Base-by-base conservation (phyloP, 2,888 invertebrate species). In the Rhagonycha lutea region DNA sequence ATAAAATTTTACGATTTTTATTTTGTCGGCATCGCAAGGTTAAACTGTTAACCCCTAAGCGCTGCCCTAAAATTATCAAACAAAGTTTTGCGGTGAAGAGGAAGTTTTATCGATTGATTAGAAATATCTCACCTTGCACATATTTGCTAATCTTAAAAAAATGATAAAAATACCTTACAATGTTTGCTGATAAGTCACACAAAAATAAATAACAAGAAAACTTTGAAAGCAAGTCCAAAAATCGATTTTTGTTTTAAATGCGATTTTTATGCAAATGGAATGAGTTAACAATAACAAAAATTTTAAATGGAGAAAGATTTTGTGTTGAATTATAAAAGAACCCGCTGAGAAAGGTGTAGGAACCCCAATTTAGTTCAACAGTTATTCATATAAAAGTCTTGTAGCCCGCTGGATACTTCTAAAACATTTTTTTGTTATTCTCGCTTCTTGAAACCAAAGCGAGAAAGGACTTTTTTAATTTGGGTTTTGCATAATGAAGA, bases 261-360 rank as follows among this genome's bases (percentile, higher is more conserved):
- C 63, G 63, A 65, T 65, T 24, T 65, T 65, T 65, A 65, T 65
- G 63, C 24, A 65, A 63, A 63, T 63, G 18, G n/a, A 63, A 26
- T 65, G 63, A 24, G 24, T 63, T 63, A 24, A 63, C 63, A 63
- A 63, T 63, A 65, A 65, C 10, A 63, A 63, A 63, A 63, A 24
- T 24, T 63, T 7, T 12, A 24, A 63, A 63, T 63, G 14, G 63
- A 24, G 47, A 47, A 23, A 23, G 63, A 65, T 24, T 26, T 65
- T 12, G 63, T 63, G 23, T 63, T 63, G 61, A 70, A 71, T 80
- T 75, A 76, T 74, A 79, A 80, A 78, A 67, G 65, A 74, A 63
- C 80, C 79, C 67, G 80, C 79, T 73, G 80, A 12, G 79, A 79
- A n/a, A 79, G 78, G 78, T 77, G 77, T 78, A 77, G 79, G 76